Evolutionary conservation across 2,888 invertebrate species (phyloP), one percentile per base, ranked within the genome.

Genomic region (Lasioglossum malachurum): DNA sequence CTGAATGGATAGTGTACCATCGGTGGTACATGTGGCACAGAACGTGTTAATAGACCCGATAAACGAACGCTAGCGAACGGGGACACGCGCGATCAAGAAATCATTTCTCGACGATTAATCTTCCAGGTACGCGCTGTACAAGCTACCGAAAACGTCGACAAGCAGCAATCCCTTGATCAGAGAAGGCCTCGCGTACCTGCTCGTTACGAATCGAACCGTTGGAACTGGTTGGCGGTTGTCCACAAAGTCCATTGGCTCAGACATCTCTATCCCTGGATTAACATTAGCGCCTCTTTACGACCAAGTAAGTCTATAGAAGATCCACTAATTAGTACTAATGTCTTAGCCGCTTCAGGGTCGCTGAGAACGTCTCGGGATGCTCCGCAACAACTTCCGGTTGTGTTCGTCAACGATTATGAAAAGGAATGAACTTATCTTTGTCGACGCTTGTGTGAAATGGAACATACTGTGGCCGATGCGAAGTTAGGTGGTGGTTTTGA

Each of bases 101-200:
- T 19, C 27, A 19, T 7, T 38, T 41, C 31, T 53, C 74, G 35
- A 64, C 64, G 31, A 16, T 64, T 8, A 38, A 69, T 69, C 12
- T 95, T 95, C 10, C 92, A 98, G 98, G 98, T 98, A 97, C 95
- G 97, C 98, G 90, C 95, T 97, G 44, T 98, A 98, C 95, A 98
- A 98, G 95, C 94, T 98, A 86, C 98, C 98, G 1, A 96, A 96
- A 91, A 96, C 97, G 91, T 96, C 96, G 78, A 95, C 96, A 84
- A 96, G 96, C 87, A 93, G 96, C 2, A 96, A 96, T 92, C 95
- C 96, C 0, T 92, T 96, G 31, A 96, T 97, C 81, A 96, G 96
- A 78, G 95, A 95, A 87, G 98, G 98, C 0, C 95, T 97, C 19
- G 97, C 97, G 1, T 98, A 98, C 93, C 95, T 97, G 93, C 97